A percentile compares a stretch with the other conserved stretches of the same genome.
Conservation (phyloP, 2,797 vertebrate species). For the Tapera naevia region DNA sequence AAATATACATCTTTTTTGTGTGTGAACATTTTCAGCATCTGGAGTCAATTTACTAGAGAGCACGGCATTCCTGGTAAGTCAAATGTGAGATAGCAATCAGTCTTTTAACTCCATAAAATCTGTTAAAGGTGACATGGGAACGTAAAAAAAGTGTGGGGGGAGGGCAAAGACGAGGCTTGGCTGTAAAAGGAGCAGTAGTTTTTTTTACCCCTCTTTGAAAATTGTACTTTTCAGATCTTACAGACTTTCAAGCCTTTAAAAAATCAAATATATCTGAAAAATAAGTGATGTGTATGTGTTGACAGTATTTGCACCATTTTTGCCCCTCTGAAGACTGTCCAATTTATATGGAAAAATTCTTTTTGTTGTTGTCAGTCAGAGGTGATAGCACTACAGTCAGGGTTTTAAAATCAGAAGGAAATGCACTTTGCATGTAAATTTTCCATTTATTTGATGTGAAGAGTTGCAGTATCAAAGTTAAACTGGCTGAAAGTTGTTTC, state of each 20-base stretch:
- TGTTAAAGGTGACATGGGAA: constrained; percentile 43
- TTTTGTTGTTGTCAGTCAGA: background rate
- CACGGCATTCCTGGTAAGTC: constrained; percentile 42
- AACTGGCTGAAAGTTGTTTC: background rate
- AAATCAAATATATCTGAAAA: background rate
- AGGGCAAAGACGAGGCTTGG: background rate
- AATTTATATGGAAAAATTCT: background rate
- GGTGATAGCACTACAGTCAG: background rate
- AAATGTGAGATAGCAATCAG: constrained; percentile 50
- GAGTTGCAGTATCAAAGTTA: background rate
- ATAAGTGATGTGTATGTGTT: background rate
- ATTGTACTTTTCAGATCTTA: background rate
- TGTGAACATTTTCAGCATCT: no score
- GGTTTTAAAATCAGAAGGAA: background rate
- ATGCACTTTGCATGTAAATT: background rate
- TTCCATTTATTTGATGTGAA: background rate
- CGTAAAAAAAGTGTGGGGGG: background rate
- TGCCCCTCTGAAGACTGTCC: background rate
- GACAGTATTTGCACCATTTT: background rate
- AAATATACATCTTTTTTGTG: background rate
- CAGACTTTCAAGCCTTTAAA: background rate
- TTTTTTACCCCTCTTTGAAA: background rate
- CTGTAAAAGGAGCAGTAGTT: background rate
- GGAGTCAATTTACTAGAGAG: constrained; percentile 36
- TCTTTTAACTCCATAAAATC: constrained; percentile 51